Conservation (phyloP, 2,797 vertebrate species). For the Phyllotis vaccarum region DNA sequence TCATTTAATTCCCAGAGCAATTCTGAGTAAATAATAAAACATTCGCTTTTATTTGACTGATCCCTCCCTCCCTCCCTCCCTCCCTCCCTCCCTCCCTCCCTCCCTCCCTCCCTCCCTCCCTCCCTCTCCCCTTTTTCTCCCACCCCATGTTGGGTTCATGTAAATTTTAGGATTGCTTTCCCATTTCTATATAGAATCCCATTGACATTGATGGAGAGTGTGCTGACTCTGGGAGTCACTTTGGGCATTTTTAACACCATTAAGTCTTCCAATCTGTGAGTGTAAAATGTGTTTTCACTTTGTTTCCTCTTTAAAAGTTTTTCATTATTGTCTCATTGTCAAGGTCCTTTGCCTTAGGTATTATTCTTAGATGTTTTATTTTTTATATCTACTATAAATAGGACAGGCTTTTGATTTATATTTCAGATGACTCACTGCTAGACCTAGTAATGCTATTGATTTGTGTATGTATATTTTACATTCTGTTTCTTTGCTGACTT, state of each 20-base stretch:
- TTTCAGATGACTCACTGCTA: not conserved
- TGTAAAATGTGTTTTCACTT: not conserved
- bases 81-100: too few relatives aligned
- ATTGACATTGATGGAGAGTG: not conserved
- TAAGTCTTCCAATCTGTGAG: not conserved
- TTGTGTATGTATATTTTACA: not conserved
- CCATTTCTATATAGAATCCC: not conserved
- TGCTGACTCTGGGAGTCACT: not conserved
- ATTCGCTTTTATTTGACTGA: not conserved
- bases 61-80: too few relatives aligned
- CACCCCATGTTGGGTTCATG: not conserved
- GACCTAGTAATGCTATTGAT: not conserved
- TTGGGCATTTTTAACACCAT: not conserved
- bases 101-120: too few relatives aligned
- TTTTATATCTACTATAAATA: not conserved
- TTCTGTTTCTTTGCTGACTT: not conserved
- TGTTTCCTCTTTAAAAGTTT: not conserved
- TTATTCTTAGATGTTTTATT: not conserved
- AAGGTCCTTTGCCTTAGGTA: not conserved
- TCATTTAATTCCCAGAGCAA: slow-evolving; percentile 14
- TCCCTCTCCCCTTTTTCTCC: not conserved
- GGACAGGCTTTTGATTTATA: not conserved
- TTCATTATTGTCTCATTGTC: not conserved
- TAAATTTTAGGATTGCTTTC: not conserved
- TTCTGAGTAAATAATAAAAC: slow-evolving; percentile 23